Percentiles rank a stretch among this genome's conserved stretches.
These are phyloP conservation scores for Drosophila lini DNA, from an alignment of 1,140 invertebrate species.

Conservation along the genomic window DNA sequence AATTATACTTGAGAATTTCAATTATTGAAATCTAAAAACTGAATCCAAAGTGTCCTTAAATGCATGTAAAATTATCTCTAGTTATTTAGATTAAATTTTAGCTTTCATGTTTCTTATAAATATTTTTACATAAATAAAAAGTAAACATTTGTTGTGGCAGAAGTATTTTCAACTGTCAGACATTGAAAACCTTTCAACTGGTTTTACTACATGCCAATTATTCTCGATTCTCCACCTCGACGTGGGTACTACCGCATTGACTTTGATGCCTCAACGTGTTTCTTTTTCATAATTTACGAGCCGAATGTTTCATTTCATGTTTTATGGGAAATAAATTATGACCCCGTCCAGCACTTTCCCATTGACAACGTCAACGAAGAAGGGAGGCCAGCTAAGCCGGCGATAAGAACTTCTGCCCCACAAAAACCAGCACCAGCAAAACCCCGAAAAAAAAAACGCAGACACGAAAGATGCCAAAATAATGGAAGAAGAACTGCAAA, in stretches of 20 bases:
- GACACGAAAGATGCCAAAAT: slow-evolving; percentile 42
- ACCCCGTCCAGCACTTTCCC: slow-evolving; percentile 34
- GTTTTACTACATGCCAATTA: slow-evolving; percentile 42
- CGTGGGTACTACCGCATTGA: slow-evolving; percentile 20
- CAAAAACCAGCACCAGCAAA: slow-evolving; percentile 21
- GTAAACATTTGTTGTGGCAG: neutral
- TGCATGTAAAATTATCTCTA: neutral
- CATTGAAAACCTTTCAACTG: slow-evolving; percentile 21
- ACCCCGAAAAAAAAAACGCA: slow-evolving; percentile 4
- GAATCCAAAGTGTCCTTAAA: neutral
- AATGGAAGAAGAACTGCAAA: slow-evolving; percentile 64
- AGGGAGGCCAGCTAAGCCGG: slow-evolving; percentile 50
- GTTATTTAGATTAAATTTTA: neutral
- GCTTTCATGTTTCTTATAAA: neutral
- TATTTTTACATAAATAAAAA: neutral
- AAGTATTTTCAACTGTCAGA: neutral
- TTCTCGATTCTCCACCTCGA: slow-evolving; percentile 24
- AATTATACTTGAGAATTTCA: neutral
- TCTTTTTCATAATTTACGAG: slow-evolving; percentile 77
- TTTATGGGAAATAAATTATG: slow-evolving; percentile 81
- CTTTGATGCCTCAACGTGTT: slow-evolving; percentile 48
- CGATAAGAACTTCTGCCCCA: slow-evolving; percentile 65
- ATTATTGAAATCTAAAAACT: neutral
- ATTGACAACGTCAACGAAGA: slow-evolving; percentile 38
- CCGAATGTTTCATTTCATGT: slow-evolving; percentile 77